Percentiles rank a stretch among this genome's conserved stretches.
Evolutionary conservation across 1,140 invertebrate species (phyloP).

Genomic region (Phymorhynchus buccinoides): DNA sequence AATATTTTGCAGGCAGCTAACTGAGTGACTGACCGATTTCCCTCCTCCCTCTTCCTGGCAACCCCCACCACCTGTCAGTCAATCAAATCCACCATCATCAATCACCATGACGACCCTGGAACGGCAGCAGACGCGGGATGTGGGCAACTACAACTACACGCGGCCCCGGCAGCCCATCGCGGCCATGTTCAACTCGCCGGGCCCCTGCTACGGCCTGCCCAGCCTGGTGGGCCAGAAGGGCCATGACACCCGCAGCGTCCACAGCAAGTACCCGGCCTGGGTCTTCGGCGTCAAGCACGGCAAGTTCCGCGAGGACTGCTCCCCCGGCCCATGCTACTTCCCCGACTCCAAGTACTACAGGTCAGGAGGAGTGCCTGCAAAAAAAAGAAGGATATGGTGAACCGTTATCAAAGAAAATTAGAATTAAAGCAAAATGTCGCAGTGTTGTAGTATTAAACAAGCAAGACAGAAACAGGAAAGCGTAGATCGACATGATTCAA

Average conservation of each 20-base stretch:
- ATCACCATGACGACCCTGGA: neutral
- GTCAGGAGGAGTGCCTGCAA: too few relatives aligned
- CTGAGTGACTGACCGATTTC: too few relatives aligned
- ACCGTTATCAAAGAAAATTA: too few relatives aligned
- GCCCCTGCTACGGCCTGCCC: conserved; percentile 78
- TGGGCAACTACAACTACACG: conserved; percentile 60
- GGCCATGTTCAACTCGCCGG: conserved; percentile 90
- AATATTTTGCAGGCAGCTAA: too few relatives aligned
- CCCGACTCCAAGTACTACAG: conserved; percentile 32
- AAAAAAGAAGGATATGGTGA: too few relatives aligned
- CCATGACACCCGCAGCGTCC: conserved; percentile 71
- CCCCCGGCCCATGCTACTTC: conserved; percentile 60
- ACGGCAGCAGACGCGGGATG: conserved; percentile 23
- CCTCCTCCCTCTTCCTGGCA: neutral
- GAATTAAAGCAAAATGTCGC: too few relatives aligned
- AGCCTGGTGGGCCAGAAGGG: conserved; percentile 65
- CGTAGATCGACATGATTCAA: too few relatives aligned
- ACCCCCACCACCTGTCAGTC: neutral
- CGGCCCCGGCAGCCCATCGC: conserved; percentile 91
- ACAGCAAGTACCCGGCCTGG: conserved; percentile 67
- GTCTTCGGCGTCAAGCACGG: conserved; percentile 68
- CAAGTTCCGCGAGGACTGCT: conserved; percentile 68
- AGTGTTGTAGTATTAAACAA: too few relatives aligned
- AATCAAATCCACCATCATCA: neutral
- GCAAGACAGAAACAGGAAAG: too few relatives aligned